phyloP scores from a whole-genome alignment of 1,140 invertebrate species.

The Nasonia giraulti region DNA sequence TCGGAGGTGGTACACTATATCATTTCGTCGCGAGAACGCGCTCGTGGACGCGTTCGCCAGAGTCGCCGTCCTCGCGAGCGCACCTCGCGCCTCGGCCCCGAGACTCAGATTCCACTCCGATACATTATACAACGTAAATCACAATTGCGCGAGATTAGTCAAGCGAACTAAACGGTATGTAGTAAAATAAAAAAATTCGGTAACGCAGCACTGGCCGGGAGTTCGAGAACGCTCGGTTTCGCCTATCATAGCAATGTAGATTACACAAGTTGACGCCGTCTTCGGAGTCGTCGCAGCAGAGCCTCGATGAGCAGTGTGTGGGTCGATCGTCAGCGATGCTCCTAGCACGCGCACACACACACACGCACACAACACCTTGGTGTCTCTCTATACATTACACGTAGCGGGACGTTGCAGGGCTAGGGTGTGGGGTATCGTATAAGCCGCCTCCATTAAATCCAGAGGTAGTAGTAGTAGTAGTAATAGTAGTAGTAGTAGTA shows the following conservation, averaged over 20 bases:
- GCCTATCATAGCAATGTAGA: no score
- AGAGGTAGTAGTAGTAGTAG: constrained; percentile 1
- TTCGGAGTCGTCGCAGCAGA: neutral
- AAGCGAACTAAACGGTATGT: neutral
- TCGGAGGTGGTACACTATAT: neutral
- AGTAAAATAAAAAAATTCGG: neutral
- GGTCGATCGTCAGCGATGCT: neutral
- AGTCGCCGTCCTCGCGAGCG: neutral
- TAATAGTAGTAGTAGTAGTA: neutral
- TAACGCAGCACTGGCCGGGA: neutral
- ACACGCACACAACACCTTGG: neutral
- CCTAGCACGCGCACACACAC: neutral
- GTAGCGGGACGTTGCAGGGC: neutral
- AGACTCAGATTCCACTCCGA: constrained; percentile 8
- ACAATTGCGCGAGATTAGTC: neutral
- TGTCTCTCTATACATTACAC: neutral
- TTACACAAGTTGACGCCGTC: neutral
- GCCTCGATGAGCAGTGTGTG: neutral
- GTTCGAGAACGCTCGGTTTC: neutral
- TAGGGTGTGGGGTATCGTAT: neutral
- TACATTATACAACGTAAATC: neutral
- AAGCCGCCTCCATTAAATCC: neutral
- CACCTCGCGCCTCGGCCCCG: neutral
- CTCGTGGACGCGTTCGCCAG: neutral
- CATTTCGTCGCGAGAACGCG: neutral